Evolutionary conservation across 1,140 invertebrate genomes (phyloP).

Genomic region (Magallana gigas): DNA sequence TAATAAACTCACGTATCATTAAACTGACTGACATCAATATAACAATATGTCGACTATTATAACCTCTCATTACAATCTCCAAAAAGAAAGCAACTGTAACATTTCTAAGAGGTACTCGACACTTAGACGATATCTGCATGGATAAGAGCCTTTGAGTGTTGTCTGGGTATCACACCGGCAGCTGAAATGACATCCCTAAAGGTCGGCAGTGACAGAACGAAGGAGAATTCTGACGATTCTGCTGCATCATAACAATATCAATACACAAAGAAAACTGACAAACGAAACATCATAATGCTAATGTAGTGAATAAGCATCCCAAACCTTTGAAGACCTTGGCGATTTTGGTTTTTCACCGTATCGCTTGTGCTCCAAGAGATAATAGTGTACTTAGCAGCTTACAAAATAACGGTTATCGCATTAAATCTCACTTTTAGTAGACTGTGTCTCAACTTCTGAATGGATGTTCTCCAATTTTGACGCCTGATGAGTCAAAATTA

Average conservation of each 20-base stretch:
- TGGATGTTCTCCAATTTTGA: background rate
- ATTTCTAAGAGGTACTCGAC: no score
- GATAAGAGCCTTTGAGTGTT: background rate
- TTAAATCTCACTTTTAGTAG: background rate
- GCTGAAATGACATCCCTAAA: background rate
- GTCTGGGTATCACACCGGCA: background rate
- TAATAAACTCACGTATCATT: background rate
- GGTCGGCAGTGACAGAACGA: background rate
- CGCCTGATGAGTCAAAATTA: background rate
- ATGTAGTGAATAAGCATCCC: no score
- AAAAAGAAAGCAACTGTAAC: no score
- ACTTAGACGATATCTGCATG: background rate
- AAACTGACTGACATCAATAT: background rate
- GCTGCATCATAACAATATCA: background rate
- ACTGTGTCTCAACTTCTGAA: background rate
- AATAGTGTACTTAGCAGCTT: background rate
- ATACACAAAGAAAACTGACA: no score
- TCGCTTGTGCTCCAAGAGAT: no score
- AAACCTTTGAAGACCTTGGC: no score
- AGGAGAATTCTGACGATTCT: background rate
- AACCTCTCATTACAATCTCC: no score
- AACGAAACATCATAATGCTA: no score
- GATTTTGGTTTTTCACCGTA: no score
- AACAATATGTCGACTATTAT: background rate
- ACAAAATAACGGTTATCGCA: background rate